Base-by-base conservation (phyloP, 2,113 vertebrate species). In the Pagrus major region DNA sequence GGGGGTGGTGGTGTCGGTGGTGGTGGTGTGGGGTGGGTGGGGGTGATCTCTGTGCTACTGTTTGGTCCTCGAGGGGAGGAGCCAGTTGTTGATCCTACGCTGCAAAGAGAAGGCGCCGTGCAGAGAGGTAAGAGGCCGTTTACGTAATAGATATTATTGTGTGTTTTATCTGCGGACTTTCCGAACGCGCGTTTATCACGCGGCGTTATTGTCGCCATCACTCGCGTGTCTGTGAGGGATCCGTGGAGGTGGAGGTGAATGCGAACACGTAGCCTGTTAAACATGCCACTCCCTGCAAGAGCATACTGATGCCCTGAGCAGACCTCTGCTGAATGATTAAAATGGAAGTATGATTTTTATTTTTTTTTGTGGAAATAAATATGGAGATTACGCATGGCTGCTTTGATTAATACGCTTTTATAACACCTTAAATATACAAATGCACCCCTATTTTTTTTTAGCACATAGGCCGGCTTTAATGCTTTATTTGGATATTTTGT, bases 251-350 rank as follows among this genome's bases (percentile, higher is more conserved):
- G 77, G 66, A 90, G 78, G 69, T 88, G 63, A 70, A 80, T 66
- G 78, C 78, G 79, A 81, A 84, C 49, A 76, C 78, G 71, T 71
- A 83, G 76, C 56, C 72, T 76, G 59, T 91, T 89, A 90, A 91
- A 86, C 90, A 91, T 94, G 95, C 95, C 95, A 95, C 95, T 95
- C 95, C 95, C 94, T 95, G 93, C 88, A 90, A 93, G 71, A 87
- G 75, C 86, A 76, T 16, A 84, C 72, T 91, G 91, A 91, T 92
- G 87, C 87, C 80, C 85, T 84, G 76, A 23, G 65, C 88, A 85
- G 80, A 89, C 77, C 84, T 56, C 59, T 66, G 54, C 68, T 74
- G 67, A 81, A 91, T 86, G 68, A 90, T 89, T 81, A 6, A 83
- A 74, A 70, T 67, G 41, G 11, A 87, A 63, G 56, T 58, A 8